Evolutionary conservation across 2,797 vertebrate species (phyloP), one percentile per base, ranked within the genome.

Genomic region (Sparidentex hasta): DNA sequence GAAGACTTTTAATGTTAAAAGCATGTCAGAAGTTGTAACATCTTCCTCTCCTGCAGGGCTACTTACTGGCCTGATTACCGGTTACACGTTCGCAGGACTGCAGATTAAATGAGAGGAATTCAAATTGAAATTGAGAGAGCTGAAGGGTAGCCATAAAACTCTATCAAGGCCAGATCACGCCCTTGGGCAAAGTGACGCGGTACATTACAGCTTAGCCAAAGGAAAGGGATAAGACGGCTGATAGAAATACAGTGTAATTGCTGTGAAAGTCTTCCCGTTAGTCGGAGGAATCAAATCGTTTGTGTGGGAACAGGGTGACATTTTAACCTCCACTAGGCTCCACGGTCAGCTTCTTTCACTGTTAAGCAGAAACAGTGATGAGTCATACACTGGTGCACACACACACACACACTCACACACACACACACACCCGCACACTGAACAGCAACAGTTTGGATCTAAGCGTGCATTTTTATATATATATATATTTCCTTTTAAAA

Each of bases 231-330:
- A 54, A 87, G 76, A 70, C 76, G 17, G 74, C 79, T 81, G 81
- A 88, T 83, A 79, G 80, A 90, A 89, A 83, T 72, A 59, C 55
- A 55, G 65, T 62, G 57, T 88, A 91, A 91, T 88, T 92, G 88
- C 89, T 72, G 84, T 84, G 83, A 85, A 90, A 82, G 75, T 76
- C 80, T 73, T 65, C 73, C 81, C 77, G 73, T 86, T 92, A 88
- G 74, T 73, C 56, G 50, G 74, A 52, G 81, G 79, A 91, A 86
- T 90, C 77, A 84, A 88, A 92, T 91, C 62, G 70, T 75, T 69
- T 81, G 71, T 78, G 82, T 80, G 87, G 83, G 84, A 84, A 75
- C 65, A 51, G 43, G 84, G 65, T 78, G 75, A 57, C 82, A 88
- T 89, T 89, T 87, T 80, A 88, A 90, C 86, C 81, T 88, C 72